Evolutionary conservation across 1,140 invertebrate genomes (phyloP).

Genomic region (Hylyphantes graminicola): DNA sequence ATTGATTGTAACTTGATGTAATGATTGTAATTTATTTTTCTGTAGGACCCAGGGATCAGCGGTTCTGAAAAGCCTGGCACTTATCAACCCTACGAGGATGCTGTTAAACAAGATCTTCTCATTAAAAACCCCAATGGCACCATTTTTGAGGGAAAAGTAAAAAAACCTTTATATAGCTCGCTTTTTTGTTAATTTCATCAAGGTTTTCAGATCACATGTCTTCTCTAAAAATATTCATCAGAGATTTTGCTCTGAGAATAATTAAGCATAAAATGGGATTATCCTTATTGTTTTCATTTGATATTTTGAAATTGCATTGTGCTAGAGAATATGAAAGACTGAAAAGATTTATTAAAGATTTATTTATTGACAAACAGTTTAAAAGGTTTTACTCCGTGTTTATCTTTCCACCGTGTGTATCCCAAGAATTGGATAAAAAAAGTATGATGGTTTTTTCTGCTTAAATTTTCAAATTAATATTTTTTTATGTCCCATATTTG

Average conservation of each 20-base stretch:
- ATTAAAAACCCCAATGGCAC: constrained; percentile 64
- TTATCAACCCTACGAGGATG: constrained; percentile 66
- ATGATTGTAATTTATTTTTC: background rate
- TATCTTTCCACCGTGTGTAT: no score
- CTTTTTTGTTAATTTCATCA: background rate
- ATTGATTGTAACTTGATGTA: background rate
- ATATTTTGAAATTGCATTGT: background rate
- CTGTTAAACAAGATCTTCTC: constrained; percentile 64
- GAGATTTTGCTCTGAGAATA: no score
- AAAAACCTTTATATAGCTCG: background rate
- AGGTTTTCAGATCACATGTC: background rate
- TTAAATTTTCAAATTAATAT: no score
- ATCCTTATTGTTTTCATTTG: background rate
- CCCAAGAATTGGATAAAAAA: no score
- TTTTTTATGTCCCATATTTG: no score
- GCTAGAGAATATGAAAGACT: background rate
- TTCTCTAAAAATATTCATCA: background rate
- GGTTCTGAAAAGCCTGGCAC: constrained; percentile 62
- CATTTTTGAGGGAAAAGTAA: constrained; percentile 61
- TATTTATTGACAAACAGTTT: no score
- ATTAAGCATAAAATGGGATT: background rate
- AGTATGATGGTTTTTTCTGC: no score
- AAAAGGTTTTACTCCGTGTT: no score
- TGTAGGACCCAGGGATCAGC: constrained; percentile 66
- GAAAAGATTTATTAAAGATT: background rate